These are phyloP conservation scores for Phataginus tricuspis DNA, from an alignment of 2,797 vertebrate genomes.

Conservation along the genomic window DNA sequence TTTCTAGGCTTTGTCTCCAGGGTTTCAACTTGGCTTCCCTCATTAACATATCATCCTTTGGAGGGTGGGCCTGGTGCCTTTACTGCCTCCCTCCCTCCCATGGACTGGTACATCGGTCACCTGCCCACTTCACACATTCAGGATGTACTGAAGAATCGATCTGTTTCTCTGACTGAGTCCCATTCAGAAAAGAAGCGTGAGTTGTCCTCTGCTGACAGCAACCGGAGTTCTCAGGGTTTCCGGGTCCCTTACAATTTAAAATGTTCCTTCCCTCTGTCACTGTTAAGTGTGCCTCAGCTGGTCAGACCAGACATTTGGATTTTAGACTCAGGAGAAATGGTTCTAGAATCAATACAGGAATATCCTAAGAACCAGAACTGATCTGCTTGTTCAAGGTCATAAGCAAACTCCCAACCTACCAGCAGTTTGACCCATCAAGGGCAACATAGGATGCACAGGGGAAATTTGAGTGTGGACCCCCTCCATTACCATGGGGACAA, in stretches of 20 bases:
- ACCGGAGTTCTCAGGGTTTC: slow-evolving; percentile 8
- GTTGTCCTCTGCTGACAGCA: background rate
- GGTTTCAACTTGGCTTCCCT: background rate
- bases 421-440: background rate
- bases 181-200: background rate
- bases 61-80: background rate
- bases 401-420: background rate
- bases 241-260: slow-evolving; percentile 46
- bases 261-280: background rate
- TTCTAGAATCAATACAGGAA: background rate
- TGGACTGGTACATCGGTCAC: background rate
- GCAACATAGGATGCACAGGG: too few relatives aligned
- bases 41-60: background rate
- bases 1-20: background rate
- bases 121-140: background rate
- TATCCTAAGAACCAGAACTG: background rate
- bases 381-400: background rate
- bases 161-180: slow-evolving; percentile 3
- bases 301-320: background rate
- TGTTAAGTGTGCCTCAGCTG: background rate
- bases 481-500: background rate
- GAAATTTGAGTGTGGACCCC: background rate
- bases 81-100: background rate
- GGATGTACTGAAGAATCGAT: background rate
- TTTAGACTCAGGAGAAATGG: background rate